A percentile compares a stretch with the other conserved stretches of the same genome.
Conservation (phyloP, 2,888 invertebrate genomes). For the Diplazon laetatorius region DNA sequence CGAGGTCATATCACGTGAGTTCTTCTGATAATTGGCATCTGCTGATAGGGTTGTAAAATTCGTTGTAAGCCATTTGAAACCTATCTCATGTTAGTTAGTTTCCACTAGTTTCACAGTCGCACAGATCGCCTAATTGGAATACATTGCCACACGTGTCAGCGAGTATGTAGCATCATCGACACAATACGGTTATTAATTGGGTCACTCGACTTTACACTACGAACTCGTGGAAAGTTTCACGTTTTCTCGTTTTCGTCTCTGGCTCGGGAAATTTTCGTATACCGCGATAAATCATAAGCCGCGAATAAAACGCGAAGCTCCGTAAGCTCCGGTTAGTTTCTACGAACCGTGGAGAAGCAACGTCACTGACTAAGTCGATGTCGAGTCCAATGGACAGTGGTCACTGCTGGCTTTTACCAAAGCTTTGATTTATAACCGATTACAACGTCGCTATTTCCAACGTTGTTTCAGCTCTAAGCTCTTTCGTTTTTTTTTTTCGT, state of each 20-base stretch:
- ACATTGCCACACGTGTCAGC: no score
- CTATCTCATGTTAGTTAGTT: no score
- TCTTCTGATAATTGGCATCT: no score
- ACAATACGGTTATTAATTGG: no score
- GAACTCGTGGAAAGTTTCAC: neutral
- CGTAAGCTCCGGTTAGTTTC: slow-evolving; percentile 15
- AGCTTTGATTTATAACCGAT: slow-evolving; percentile 61
- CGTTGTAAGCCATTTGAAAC: no score
- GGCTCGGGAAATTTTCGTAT: slow-evolving; percentile 15
- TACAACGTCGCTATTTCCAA: slow-evolving; percentile 46
- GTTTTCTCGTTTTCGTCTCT: neutral
- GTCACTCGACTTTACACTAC: no score
- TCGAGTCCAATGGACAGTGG: slow-evolving; percentile 43
- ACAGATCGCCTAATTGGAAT: no score
- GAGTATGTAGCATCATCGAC: no score
- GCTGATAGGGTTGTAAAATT: no score
- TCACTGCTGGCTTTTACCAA: slow-evolving; percentile 23
- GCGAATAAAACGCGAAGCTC: slow-evolving; percentile 61
- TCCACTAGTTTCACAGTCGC: no score
- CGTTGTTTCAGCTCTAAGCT: neutral
- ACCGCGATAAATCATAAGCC: slow-evolving; percentile 59
- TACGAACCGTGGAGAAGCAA: slow-evolving; percentile 6
- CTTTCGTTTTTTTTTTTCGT: slow-evolving; percentile 1
- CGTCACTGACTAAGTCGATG: slow-evolving; percentile 25
- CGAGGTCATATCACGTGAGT: no score